phyloP scores from a whole-genome alignment of 2,113 vertebrate genomes.

The Oreotrochilus melanogaster region DNA sequence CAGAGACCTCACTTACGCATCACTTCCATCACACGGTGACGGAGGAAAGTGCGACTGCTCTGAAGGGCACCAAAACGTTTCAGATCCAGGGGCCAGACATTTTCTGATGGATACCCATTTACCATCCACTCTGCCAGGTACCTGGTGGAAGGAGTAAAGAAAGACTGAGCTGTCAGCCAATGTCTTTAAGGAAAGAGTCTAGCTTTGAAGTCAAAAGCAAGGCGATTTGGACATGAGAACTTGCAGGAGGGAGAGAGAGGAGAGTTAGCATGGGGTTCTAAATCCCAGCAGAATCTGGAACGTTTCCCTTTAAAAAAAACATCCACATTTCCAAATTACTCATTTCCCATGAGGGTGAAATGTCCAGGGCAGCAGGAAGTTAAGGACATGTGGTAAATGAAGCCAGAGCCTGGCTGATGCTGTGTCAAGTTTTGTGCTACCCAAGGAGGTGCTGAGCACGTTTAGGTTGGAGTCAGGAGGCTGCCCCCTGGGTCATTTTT shows the following conservation, averaged over 20 bases:
- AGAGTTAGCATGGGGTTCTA: background rate
- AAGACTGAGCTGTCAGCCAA: background rate
- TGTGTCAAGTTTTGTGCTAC: background rate
- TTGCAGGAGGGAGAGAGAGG: background rate
- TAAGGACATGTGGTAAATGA: background rate
- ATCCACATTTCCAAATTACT: background rate
- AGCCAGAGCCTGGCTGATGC: background rate
- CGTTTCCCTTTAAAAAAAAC: background rate
- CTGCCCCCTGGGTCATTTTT: background rate
- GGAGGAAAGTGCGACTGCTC: slow-evolving; percentile 96
- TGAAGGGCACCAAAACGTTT: slow-evolving; percentile 95
- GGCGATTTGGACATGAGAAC: background rate
- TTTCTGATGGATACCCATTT: slow-evolving; percentile 90
- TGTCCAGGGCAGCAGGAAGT: background rate
- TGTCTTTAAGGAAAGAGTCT: background rate
- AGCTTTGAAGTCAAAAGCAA: background rate
- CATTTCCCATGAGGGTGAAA: background rate
- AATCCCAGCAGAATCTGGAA: background rate
- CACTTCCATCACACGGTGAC: slow-evolving; percentile 98
- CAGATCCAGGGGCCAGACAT: slow-evolving; percentile 93
- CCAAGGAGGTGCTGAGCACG: background rate
- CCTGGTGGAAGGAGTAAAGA: slow-evolving; percentile 69
- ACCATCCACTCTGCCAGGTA: slow-evolving; percentile 98
- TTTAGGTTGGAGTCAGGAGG: background rate
- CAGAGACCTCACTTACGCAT: slow-evolving; percentile 88